Conservation (phyloP, 2,113 vertebrate species). For the Genyomyrus donnyi region DNA sequence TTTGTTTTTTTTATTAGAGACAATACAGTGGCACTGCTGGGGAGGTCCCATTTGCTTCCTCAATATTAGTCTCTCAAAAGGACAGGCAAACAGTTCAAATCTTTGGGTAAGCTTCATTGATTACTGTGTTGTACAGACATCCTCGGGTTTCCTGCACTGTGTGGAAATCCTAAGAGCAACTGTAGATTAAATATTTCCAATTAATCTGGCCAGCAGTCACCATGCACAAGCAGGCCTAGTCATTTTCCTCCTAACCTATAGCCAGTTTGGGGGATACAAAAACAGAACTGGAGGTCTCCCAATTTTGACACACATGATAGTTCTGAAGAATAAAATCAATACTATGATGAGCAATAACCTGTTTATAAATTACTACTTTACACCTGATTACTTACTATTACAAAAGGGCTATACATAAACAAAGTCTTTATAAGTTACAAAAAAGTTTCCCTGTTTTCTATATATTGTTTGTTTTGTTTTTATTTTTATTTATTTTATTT, state of each 20-base stretch:
- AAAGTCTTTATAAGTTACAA: conserved; percentile 66
- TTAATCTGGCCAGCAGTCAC: conserved; percentile 11
- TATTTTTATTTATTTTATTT: conserved; percentile 3
- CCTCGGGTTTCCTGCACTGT: conserved; percentile 21
- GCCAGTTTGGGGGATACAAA: conserved; percentile 17
- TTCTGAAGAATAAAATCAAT: conserved; percentile 46
- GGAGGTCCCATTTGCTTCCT: conserved; percentile 64
- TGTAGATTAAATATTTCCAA: conserved; percentile 6
- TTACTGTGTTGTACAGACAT: conserved; percentile 16
- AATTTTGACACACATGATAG: conserved; percentile 65
- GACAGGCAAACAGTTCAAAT: conserved; percentile 51
- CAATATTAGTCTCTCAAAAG: conserved; percentile 78
- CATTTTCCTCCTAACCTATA: conserved; percentile 22
- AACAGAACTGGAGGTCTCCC: conserved; percentile 54
- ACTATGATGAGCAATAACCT: conserved; percentile 58
- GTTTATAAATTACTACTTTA: conserved; percentile 79
- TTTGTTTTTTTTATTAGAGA: conserved; percentile 74
- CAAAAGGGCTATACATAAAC: conserved; percentile 70
- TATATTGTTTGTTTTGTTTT: conserved; percentile 22
- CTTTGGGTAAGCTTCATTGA: conserved; percentile 48
- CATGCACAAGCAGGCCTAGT: conserved; percentile 19
- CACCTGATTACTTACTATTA: conserved; percentile 74
- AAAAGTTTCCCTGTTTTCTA: conserved; percentile 54
- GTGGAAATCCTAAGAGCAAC: conserved; percentile 53
- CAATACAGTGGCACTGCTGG: conserved; percentile 96